Percentiles rank a stretch among this genome's conserved stretches.
Evolutionary conservation across 2,888 invertebrate species (phyloP).

Genomic region (Pomacea canaliculata): DNA sequence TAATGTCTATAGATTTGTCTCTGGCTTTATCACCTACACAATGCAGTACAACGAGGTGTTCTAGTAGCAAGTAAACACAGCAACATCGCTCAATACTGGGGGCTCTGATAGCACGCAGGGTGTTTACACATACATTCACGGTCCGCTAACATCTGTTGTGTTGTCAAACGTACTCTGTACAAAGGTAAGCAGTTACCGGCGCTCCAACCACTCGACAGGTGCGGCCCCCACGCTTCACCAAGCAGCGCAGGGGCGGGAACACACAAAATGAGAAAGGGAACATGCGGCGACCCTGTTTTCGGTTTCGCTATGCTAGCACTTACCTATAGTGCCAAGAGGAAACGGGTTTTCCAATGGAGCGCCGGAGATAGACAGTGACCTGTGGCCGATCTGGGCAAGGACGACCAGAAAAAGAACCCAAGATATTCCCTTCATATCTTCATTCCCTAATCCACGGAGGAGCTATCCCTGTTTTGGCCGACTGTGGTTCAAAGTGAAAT

Average conservation of each 20-base stretch:
- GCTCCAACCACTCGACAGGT: background rate
- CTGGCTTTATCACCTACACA: too few relatives aligned
- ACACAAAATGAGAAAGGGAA: background rate
- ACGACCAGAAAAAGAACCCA: slow-evolving; percentile 16
- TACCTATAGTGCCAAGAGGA: slow-evolving; percentile 26
- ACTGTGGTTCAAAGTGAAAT: slow-evolving; percentile 16
- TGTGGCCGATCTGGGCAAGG: slow-evolving; percentile 10
- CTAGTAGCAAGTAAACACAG: too few relatives aligned
- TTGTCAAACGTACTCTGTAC: background rate
- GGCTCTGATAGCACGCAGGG: too few relatives aligned
- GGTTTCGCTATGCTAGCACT: slow-evolving; percentile 1
- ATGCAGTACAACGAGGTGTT: too few relatives aligned
- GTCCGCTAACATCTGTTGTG: slow-evolving; percentile 1
- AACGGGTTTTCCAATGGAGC: slow-evolving; percentile 26
- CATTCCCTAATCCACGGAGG: slow-evolving; percentile 19
- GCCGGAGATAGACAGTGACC: slow-evolving; percentile 3
- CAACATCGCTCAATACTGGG: too few relatives aligned
- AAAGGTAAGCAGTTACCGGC: background rate
- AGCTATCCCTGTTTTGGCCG: background rate
- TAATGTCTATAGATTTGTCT: too few relatives aligned
- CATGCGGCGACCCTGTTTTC: slow-evolving; percentile 11
- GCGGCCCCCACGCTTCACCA: background rate
- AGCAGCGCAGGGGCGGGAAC: background rate
- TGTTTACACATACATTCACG: background rate
- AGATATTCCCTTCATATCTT: slow-evolving; percentile 22